Percentiles rank a stretch among this genome's conserved stretches.
These are phyloP conservation scores for Busseola fusca DNA, from an alignment of 2,888 invertebrate genomes.

Conservation along the genomic window DNA sequence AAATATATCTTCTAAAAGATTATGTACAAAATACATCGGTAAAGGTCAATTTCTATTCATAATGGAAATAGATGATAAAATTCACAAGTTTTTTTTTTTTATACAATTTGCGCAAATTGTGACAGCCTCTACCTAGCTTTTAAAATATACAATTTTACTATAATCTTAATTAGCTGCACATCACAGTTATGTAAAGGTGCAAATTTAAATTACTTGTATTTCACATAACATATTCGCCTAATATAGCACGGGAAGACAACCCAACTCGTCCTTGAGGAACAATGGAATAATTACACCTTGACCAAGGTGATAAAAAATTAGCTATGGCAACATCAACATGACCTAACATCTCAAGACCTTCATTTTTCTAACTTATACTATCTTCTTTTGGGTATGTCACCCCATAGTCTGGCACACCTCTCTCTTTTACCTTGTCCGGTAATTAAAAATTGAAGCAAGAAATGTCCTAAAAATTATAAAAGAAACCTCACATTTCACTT, in stretches of 20 bases:
- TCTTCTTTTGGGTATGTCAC: background rate
- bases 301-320: background rate
- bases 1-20: slow-evolving; percentile 45
- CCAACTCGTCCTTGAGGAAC: background rate
- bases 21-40: slow-evolving; percentile 45
- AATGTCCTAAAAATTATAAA: slow-evolving; percentile 12
- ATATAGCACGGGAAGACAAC: slow-evolving; percentile 41
- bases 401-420: background rate
- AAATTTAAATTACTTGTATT: slow-evolving; percentile 10
- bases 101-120: slow-evolving; percentile 37
- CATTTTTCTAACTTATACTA: background rate
- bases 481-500: slow-evolving; percentile 17
- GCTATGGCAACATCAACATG: slow-evolving; percentile 28
- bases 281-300: slow-evolving; percentile 1
- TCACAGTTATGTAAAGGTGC: slow-evolving; percentile 34
- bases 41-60: slow-evolving; percentile 1
- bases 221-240: background rate
- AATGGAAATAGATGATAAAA: slow-evolving; percentile 13
- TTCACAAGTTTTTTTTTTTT: slow-evolving; percentile 11
- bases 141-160: slow-evolving; percentile 13
- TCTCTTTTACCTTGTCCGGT: background rate
- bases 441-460: background rate
- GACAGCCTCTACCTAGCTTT: slow-evolving; percentile 22
- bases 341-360: background rate
- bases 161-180: slow-evolving; percentile 44